Evolutionary conservation across 2,797 vertebrate genomes (phyloP).

Genomic region (Notolepis coatsorum): DNA sequence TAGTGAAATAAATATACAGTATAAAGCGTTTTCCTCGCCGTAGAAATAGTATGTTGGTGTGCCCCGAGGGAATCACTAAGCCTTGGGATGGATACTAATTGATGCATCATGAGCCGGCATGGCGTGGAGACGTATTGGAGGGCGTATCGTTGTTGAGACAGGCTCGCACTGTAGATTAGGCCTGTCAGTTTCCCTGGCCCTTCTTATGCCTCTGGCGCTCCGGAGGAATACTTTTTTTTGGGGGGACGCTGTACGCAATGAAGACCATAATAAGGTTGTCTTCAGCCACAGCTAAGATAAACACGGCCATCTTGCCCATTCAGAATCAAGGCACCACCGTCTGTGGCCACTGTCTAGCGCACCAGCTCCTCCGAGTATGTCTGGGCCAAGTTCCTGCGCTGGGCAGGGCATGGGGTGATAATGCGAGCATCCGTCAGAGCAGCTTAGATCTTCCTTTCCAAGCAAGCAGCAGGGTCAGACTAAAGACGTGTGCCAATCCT

Average conservation of each 20-base stretch:
- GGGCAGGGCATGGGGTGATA: slow-evolving; percentile 70
- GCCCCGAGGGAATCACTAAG: slow-evolving; percentile 41
- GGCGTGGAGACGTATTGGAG: slow-evolving; percentile 67
- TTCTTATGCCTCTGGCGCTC: slow-evolving; percentile 66
- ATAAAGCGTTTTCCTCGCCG: slow-evolving; percentile 2
- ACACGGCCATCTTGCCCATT: slow-evolving; percentile 58
- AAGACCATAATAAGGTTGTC: slow-evolving; percentile 67
- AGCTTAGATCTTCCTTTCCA: slow-evolving; percentile 80
- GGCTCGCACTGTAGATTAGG: slow-evolving; percentile 72
- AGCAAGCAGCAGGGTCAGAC: slow-evolving; percentile 74
- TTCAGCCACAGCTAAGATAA: slow-evolving; percentile 67
- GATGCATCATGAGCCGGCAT: slow-evolving; percentile 66
- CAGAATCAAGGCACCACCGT: slow-evolving; percentile 58
- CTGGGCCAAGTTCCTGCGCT: slow-evolving; percentile 53
- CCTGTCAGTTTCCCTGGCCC: slow-evolving; percentile 73
- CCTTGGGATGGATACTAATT: slow-evolving; percentile 63
- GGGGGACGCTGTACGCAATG: slow-evolving; percentile 54
- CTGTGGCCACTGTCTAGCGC: slow-evolving; percentile 52
- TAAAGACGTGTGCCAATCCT: slow-evolving; percentile 73
- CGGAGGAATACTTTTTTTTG: slow-evolving; percentile 68
- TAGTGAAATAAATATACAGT: slow-evolving; percentile 13
- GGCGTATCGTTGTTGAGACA: slow-evolving; percentile 68
- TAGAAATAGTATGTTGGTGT: slow-evolving; percentile 25
- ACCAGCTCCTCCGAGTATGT: slow-evolving; percentile 56
- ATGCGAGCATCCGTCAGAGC: slow-evolving; percentile 77